Evolutionary conservation across 2,113 vertebrate species (phyloP).

Genomic region (Coreoperca whiteheadi): DNA sequence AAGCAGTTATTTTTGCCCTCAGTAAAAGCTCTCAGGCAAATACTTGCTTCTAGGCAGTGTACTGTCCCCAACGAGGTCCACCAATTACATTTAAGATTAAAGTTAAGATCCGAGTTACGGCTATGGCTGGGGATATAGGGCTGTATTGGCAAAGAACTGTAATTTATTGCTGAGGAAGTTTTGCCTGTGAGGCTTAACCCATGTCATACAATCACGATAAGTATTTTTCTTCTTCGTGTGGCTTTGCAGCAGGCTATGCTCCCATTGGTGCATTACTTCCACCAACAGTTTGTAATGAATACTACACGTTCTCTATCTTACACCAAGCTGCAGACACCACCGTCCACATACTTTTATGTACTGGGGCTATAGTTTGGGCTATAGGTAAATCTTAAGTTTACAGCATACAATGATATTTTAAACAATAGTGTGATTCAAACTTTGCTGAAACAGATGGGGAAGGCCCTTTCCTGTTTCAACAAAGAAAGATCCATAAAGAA

Average conservation of each 20-base stretch:
- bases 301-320: slow-evolving; percentile 3
- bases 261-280: not conserved
- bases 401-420: not conserved
- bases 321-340: too few relatives aligned
- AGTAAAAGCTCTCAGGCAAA: not conserved
- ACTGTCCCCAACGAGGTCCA: fast-evolving
- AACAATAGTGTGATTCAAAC: too few relatives aligned
- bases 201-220: fast-evolving
- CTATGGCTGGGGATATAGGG: fast-evolving
- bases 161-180: fast-evolving
- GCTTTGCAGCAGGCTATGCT: fast-evolving
- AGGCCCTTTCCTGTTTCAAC: too few relatives aligned
- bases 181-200: fast-evolving
- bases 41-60: too few relatives aligned
- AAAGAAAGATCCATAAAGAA: not conserved
- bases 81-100: not conserved
- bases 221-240: slow-evolving; percentile 17
- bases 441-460: too few relatives aligned
- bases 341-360: not conserved
- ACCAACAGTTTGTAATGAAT: not conserved
- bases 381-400: not conserved
- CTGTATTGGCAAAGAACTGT: not conserved
- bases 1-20: fast-evolving
- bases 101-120: fast-evolving
- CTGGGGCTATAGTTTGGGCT: not conserved